phyloP scores from a whole-genome alignment of 2,888 invertebrate genomes.

The Sphaeridia pumilis region DNA sequence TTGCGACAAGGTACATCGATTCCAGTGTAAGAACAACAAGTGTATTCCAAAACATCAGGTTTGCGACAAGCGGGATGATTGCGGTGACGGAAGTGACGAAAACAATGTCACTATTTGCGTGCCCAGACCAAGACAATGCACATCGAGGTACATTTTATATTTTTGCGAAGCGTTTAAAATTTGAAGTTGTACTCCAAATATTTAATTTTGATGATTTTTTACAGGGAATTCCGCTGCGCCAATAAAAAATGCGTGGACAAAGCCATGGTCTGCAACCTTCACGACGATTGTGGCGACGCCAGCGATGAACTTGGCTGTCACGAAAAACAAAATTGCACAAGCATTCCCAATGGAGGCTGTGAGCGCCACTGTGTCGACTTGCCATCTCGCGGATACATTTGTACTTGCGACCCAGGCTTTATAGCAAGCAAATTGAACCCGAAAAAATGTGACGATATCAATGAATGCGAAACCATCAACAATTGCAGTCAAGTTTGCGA shows the following conservation, averaged over 20 bases:
- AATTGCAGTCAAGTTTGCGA: conserved; percentile 88
- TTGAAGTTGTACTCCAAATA: background rate
- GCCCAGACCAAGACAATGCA: conserved; percentile 51
- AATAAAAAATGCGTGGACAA: conserved; percentile 73
- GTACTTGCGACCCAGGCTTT: conserved; percentile 77
- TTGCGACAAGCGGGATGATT: conserved; percentile 85
- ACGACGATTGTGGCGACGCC: conserved; percentile 80
- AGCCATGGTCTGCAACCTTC: conserved; percentile 69
- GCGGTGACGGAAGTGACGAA: conserved; percentile 90
- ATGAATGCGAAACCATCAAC: conserved; percentile 73
- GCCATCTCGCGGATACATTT: conserved; percentile 68
- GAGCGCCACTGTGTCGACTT: conserved; percentile 83
- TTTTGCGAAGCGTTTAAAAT: background rate
- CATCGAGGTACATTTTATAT: too few species aligned
- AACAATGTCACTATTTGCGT: conserved; percentile 85
- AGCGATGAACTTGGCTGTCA: conserved; percentile 84
- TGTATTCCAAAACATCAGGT: conserved; percentile 63
- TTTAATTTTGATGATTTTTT: conserved; percentile 29
- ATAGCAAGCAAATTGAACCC: conserved; percentile 66
- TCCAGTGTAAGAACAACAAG: conserved; percentile 80
- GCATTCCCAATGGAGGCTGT: conserved; percentile 58
- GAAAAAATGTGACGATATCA: conserved; percentile 75
- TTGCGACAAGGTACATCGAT: conserved; percentile 68
- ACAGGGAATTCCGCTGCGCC: conserved; percentile 73
- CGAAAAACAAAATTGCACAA: conserved; percentile 39